These are phyloP conservation scores for Drosophila macrospina DNA, from an alignment of 2,888 invertebrate genomes.

Conservation along the genomic window DNA sequence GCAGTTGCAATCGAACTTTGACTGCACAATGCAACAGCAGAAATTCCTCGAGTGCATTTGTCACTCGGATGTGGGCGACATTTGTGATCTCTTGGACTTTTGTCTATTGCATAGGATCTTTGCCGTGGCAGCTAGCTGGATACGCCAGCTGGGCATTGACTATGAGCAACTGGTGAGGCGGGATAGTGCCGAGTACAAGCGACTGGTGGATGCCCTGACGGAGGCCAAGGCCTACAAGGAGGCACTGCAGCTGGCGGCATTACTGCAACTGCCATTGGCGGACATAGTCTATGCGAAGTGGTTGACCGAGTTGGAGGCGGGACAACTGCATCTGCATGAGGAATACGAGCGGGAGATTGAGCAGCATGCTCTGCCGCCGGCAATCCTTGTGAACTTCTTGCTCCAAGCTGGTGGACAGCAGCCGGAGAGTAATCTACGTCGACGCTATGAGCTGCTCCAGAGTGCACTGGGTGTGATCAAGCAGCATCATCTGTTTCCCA, in stretches of 20 bases:
- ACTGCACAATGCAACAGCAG: constrained; percentile 88
- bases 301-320: constrained; percentile 86
- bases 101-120: constrained; percentile 86
- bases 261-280: constrained; percentile 85
- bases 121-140: constrained; percentile 86
- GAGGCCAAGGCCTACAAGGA: constrained; percentile 85
- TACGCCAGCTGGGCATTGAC: constrained; percentile 67
- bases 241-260: constrained; percentile 86
- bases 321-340: constrained; percentile 79
- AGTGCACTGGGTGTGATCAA: constrained; percentile 83
- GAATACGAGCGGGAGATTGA: constrained; percentile 88
- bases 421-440: constrained; percentile 70
- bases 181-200: constrained; percentile 85
- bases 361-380: constrained; percentile 87
- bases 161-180: constrained; percentile 74
- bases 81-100: constrained; percentile 86
- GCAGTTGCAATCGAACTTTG: constrained; percentile 88
- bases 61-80: constrained; percentile 87
- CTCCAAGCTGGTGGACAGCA: constrained; percentile 86
- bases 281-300: constrained; percentile 86
- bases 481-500: constrained; percentile 83
- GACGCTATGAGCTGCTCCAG: constrained; percentile 86
- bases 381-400: constrained; percentile 88
- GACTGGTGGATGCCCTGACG: constrained; percentile 86
- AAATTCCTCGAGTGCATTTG: constrained; percentile 88